Conservation (phyloP, 2,888 invertebrate species). For the Andricus curvator region DNA sequence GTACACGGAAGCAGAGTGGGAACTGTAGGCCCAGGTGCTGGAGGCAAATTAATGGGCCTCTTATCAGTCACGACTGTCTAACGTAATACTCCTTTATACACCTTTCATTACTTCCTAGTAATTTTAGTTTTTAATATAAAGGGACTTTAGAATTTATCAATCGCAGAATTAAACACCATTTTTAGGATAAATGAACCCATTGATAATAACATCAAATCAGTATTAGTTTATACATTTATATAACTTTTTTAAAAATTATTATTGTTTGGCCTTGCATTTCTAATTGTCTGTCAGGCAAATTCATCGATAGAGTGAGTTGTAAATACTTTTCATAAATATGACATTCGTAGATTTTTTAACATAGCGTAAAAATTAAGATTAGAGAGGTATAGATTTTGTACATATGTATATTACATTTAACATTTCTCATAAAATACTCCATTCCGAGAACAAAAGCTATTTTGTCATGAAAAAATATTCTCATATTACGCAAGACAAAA, state of each 20-base stretch:
- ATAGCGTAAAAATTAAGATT: not conserved
- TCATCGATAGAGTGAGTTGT: not conserved
- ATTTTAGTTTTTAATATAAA: too few relatives aligned
- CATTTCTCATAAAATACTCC: not conserved
- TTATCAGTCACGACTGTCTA: conserved; percentile 81
- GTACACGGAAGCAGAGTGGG: conserved; percentile 80
- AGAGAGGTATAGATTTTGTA: conserved; percentile 7
- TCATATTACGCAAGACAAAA: not conserved
- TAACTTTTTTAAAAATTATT: not conserved
- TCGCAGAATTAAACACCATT: too few relatives aligned
- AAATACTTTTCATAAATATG: conserved; percentile 22
- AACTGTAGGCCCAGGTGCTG: conserved; percentile 70
- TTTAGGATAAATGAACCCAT: too few relatives aligned
- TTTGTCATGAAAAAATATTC: not conserved
- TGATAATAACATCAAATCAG: conserved; percentile 30
- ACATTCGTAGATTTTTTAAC: not conserved
- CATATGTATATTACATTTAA: conserved; percentile 27
- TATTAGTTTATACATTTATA: conserved; percentile 20
- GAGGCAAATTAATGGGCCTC: conserved; percentile 81
- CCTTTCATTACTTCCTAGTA: too few relatives aligned
- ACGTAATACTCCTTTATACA: too few relatives aligned
- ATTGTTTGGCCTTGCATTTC: not conserved
- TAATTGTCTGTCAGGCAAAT: not conserved
- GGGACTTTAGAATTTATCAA: too few relatives aligned
- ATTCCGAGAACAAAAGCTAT: not conserved